Conservation (phyloP, 2,888 invertebrate genomes). For the Eurois occulta region DNA sequence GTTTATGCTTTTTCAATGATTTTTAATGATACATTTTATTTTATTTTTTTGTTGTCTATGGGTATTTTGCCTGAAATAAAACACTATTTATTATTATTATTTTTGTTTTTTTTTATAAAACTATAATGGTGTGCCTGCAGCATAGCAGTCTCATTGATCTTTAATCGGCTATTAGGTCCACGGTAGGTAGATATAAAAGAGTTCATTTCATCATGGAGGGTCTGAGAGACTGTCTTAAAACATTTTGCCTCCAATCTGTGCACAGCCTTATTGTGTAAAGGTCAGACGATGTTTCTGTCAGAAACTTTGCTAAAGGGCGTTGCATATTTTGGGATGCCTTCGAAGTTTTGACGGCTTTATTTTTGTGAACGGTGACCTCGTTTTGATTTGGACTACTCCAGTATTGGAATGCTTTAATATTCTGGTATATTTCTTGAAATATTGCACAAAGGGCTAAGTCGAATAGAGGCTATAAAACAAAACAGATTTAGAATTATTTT, state of each 20-base stretch:
- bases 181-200: too few relatives aligned
- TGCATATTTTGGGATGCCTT: slow-evolving; percentile 23
- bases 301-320: slow-evolving; percentile 10
- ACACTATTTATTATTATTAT: too few relatives aligned
- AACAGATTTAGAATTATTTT: slow-evolving; percentile 9
- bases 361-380: background rate
- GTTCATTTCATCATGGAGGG: too few relatives aligned
- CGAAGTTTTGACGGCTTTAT: slow-evolving; percentile 23
- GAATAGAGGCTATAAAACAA: background rate
- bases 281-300: slow-evolving; percentile 3
- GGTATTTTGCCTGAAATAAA: too few relatives aligned
- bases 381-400: slow-evolving; percentile 12
- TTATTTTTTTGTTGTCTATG: too few relatives aligned
- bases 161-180: too few relatives aligned
- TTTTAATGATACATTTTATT: too few relatives aligned
- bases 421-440: background rate
- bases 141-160: too few relatives aligned
- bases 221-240: background rate
- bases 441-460: background rate
- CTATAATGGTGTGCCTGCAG: too few relatives aligned
- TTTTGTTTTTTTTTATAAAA: too few relatives aligned
- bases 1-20: too few relatives aligned
- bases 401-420: background rate
- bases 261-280: background rate
- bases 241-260: background rate